Evolutionary conservation across 2,797 vertebrate species (phyloP).

Genomic region (Centroberyx gerrardi): DNA sequence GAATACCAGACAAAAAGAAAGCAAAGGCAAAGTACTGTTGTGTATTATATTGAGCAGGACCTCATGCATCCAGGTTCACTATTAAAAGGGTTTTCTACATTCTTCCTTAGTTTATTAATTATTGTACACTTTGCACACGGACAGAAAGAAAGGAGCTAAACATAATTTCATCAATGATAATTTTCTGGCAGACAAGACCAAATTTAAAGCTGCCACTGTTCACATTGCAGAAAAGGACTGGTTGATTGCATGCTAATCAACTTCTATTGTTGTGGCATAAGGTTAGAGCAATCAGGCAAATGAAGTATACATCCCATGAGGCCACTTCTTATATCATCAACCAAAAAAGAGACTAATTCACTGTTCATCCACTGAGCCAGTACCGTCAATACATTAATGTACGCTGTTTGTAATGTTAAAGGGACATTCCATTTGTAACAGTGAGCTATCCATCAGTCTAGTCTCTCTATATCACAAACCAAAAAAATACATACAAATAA

Average conservation of each 20-base stretch:
- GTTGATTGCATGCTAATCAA: slow-evolving; percentile 33
- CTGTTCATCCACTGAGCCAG: not conserved
- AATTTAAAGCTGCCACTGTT: not conserved
- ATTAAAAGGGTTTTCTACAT: not conserved
- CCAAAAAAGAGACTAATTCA: not conserved
- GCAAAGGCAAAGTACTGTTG: not conserved
- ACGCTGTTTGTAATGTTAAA: slow-evolving; percentile 1
- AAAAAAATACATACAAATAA: too few relatives aligned
- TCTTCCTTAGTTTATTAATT: slow-evolving; percentile 22
- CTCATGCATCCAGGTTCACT: not conserved
- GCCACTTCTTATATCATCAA: slow-evolving; percentile 7
- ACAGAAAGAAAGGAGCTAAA: slow-evolving; percentile 29
- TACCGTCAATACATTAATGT: not conserved
- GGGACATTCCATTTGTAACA: not conserved
- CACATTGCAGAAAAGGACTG: not conserved
- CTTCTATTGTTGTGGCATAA: slow-evolving; percentile 1
- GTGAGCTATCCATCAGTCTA: not conserved
- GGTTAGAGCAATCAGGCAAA: slow-evolving; percentile 22
- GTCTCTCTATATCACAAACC: not conserved
- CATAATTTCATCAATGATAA: slow-evolving; percentile 13
- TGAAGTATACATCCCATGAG: not conserved
- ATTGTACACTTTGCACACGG: not conserved
- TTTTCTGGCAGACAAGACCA: slow-evolving; percentile 9
- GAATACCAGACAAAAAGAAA: too few relatives aligned
- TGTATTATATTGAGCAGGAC: not conserved